Evolutionary conservation across 1,140 invertebrate genomes (phyloP).

Genomic region (Cardiocondyla obscurior): DNA sequence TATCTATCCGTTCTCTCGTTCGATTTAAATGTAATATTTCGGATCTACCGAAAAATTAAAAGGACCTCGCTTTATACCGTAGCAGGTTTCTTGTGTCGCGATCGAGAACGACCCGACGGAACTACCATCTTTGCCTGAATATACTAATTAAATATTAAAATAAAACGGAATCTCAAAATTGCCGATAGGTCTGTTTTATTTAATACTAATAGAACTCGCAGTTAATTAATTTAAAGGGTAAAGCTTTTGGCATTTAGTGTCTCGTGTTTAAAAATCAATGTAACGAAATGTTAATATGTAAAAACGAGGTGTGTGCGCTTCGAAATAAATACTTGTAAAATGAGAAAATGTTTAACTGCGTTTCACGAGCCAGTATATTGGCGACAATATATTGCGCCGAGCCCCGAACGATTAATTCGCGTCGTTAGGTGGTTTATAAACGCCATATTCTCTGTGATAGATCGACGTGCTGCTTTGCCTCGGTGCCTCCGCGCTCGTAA

Average conservation of each 20-base stretch:
- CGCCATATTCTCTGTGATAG: conserved; percentile 23
- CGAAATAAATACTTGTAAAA: background rate
- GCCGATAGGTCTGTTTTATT: too few species aligned
- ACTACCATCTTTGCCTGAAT: too few species aligned
- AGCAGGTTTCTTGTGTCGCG: too few species aligned
- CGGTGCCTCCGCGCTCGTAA: conserved; percentile 15
- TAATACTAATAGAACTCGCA: background rate
- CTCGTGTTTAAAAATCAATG: background rate
- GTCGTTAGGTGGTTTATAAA: conserved; percentile 13
- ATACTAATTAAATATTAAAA: too few species aligned
- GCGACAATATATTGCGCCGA: background rate
- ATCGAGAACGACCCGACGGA: too few species aligned
- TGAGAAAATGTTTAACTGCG: background rate
- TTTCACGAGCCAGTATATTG: background rate
- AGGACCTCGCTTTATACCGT: too few species aligned
- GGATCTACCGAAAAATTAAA: too few species aligned
- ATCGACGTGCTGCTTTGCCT: conserved; percentile 29
- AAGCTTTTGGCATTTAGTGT: background rate
- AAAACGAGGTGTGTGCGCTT: background rate
- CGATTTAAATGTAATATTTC: too few species aligned
- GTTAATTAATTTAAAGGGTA: background rate
- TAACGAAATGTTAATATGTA: background rate
- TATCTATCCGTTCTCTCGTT: too few species aligned
- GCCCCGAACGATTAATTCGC: conserved; percentile 17
- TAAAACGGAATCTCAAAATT: too few species aligned